Evolutionary conservation across 2,888 invertebrate genomes (phyloP).

Genomic region (Protonemura montana): DNA sequence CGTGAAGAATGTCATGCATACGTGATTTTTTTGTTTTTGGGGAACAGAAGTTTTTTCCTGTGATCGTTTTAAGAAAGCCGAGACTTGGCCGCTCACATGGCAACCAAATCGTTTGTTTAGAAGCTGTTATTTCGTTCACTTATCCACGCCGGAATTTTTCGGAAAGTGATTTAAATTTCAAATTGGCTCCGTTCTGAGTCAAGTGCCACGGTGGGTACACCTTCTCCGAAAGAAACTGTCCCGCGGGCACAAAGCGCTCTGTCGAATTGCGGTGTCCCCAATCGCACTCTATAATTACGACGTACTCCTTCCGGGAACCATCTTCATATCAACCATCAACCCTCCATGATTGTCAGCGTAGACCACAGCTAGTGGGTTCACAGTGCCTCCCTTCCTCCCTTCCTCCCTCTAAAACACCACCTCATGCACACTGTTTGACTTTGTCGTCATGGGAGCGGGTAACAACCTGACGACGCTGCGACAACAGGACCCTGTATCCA

Average conservation of each 20-base stretch:
- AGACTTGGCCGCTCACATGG: not conserved
- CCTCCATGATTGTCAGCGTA: slow-evolving; percentile 1
- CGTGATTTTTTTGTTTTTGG: not conserved
- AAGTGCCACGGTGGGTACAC: no score
- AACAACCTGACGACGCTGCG: slow-evolving; percentile 41
- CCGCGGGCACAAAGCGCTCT: not conserved
- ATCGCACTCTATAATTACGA: not conserved
- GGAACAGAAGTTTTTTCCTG: not conserved
- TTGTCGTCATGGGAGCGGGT: slow-evolving; percentile 44
- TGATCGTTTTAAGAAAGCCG: not conserved
- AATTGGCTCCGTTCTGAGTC: not conserved
- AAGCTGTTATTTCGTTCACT: not conserved
- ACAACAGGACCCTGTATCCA: not conserved
- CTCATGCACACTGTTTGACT: slow-evolving; percentile 41
- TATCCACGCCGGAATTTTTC: not conserved
- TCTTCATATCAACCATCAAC: slow-evolving; percentile 18
- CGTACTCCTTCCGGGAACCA: slow-evolving; percentile 29
- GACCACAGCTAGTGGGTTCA: slow-evolving; percentile 33
- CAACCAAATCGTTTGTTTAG: not conserved
- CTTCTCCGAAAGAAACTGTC: slow-evolving; percentile 7
- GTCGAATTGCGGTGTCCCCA: not conserved
- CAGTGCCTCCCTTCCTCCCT: not conserved
- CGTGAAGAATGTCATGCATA: not conserved
- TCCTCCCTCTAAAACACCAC: slow-evolving; percentile 17
- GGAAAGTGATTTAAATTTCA: not conserved